These are phyloP conservation scores for Irena cyanogastra DNA, from an alignment of 2,113 vertebrate genomes.

Conservation along the genomic window DNA sequence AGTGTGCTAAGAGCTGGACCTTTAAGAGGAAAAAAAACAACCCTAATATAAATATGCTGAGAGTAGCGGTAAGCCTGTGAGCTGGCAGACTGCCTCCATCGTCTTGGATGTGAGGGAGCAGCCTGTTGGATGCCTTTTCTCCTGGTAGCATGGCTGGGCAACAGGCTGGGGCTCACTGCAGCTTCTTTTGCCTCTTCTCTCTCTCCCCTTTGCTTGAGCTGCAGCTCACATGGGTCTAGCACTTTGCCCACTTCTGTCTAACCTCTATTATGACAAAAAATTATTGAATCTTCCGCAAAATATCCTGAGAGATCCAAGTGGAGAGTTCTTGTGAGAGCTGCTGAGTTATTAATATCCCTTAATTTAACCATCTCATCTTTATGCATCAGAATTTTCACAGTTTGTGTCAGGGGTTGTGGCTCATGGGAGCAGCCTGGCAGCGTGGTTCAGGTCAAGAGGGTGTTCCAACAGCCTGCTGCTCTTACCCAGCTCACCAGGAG, in stretches of 20 bases:
- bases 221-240: not conserved
- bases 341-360: not conserved
- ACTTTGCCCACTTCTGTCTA: not conserved
- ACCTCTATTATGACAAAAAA: not conserved
- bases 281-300: not conserved
- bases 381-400: not conserved
- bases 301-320: not conserved
- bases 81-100: constrained; percentile 11
- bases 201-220: not conserved
- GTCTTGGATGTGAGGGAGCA: not conserved
- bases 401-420: not conserved
- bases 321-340: not conserved
- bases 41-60: not conserved
- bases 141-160: not conserved
- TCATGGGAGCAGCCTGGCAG: not conserved
- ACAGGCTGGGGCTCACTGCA: not conserved
- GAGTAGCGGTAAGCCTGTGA: not conserved
- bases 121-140: constrained; percentile 17
- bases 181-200: not conserved
- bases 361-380: constrained; percentile 13
- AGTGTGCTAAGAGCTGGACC: not conserved
- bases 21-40: not conserved
- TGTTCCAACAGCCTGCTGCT: not conserved
- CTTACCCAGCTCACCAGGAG: not conserved
- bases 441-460: not conserved